Conservation (phyloP, 2,113 vertebrate genomes). For the Clupea harengus region DNA sequence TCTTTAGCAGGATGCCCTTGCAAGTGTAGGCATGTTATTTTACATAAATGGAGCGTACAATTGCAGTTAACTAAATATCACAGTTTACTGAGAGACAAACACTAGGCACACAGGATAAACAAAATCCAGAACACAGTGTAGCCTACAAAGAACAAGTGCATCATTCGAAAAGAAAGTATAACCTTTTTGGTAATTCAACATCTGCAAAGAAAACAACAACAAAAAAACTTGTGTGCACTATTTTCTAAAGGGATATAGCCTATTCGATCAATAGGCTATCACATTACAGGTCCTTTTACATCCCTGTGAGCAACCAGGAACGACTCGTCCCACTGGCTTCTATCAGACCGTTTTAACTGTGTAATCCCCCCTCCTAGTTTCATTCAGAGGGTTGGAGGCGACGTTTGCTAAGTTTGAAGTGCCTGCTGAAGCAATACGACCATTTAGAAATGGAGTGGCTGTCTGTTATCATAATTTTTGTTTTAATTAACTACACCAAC, state of each 20-base stretch:
- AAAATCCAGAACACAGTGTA: not conserved
- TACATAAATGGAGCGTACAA: not conserved
- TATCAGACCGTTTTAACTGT: not conserved
- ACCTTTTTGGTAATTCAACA: not conserved
- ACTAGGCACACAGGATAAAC: not conserved
- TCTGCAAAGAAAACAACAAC: not conserved
- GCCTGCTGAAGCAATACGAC: slow-evolving; percentile 2
- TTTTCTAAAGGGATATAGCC: not conserved
- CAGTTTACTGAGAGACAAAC: slow-evolving; percentile 6
- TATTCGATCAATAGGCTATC: not conserved
- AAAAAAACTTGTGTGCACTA: not conserved
- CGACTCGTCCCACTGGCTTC: not conserved
- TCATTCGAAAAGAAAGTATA: not conserved
- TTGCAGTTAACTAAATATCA: not conserved
- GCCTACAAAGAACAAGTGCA: not conserved
- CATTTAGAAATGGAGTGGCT: slow-evolving; percentile 57
- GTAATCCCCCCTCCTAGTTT: not conserved
- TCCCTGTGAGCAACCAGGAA: not conserved
- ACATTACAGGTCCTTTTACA: not conserved
- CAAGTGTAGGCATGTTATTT: not conserved
- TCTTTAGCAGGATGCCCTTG: not conserved
- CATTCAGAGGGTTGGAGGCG: not conserved
- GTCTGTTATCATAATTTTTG: slow-evolving; percentile 42
- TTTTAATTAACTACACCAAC: slow-evolving; percentile 41
- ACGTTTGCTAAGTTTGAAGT: slow-evolving; percentile 30